phyloP scores from a whole-genome alignment of 2,888 invertebrate genomes.

The Cyrtodaria siliqua region DNA sequence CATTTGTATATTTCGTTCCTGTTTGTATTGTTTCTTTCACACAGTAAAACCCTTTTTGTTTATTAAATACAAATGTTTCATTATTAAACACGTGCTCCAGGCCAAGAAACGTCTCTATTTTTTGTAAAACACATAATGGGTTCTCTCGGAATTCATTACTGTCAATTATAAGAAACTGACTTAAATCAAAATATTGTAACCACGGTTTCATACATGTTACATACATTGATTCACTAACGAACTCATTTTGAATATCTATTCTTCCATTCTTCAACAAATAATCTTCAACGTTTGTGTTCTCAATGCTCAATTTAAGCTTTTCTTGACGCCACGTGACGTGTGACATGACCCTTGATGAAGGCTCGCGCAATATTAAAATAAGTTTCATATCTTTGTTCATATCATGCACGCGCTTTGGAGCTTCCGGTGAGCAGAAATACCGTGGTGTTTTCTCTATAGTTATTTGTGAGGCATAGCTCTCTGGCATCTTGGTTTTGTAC shows the following conservation, averaged over 20 bases:
- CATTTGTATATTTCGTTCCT: constrained; percentile 86
- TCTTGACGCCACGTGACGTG: constrained; percentile 91
- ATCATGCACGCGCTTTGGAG: constrained; percentile 95
- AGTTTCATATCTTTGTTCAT: constrained; percentile 96
- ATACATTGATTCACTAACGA: constrained; percentile 83
- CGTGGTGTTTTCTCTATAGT: constrained; percentile 99
- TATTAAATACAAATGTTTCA: constrained; percentile 98
- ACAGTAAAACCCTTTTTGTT: constrained; percentile 97
- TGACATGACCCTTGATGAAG: constrained; percentile 97
- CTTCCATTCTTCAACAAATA: constrained; percentile 33
- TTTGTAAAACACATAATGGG: constrained; percentile 73
- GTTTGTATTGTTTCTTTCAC: constrained; percentile 85
- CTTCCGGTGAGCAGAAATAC: constrained; percentile 97
- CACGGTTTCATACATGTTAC: constrained; percentile 93
- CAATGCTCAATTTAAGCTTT: constrained; percentile 79
- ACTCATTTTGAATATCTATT: constrained; percentile 55
- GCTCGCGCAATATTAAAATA: constrained; percentile 97
- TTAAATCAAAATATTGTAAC: constrained; percentile 96
- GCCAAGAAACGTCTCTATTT: constrained; percentile 78
- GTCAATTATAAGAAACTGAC: constrained; percentile 97
- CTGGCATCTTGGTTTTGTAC: constrained; percentile 95
- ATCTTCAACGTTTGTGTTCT: constrained; percentile 3
- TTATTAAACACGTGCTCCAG: constrained; percentile 68
- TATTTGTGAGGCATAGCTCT: constrained; percentile 93
- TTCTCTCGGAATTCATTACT: constrained; percentile 72